phyloP scores from a whole-genome alignment of 2,888 invertebrate species.

The Plebejus melissa region DNA sequence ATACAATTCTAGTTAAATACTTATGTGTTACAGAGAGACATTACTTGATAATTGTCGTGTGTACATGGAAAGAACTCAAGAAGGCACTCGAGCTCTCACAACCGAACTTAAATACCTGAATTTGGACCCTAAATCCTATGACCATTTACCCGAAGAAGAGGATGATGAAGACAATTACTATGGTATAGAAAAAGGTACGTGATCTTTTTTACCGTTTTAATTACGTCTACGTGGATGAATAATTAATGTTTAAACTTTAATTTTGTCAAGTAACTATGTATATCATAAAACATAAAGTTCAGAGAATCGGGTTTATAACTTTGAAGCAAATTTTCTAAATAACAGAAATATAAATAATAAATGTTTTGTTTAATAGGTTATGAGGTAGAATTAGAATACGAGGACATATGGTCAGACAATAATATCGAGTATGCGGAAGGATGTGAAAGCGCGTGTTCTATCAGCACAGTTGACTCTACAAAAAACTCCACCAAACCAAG shows the following conservation, averaged over 20 bases:
- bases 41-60: conserved; percentile 59
- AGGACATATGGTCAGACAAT: conserved; percentile 53
- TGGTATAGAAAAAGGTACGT: conserved; percentile 81
- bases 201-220: not conserved
- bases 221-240: not conserved
- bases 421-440: conserved; percentile 43
- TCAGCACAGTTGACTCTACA: conserved; percentile 40
- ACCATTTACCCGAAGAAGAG: conserved; percentile 80
- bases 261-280: not conserved
- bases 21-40: conserved; percentile 48
- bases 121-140: conserved; percentile 83
- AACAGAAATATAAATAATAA: not conserved
- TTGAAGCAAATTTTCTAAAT: not conserved
- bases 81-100: conserved; percentile 81
- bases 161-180: conserved; percentile 77
- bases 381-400: conserved; percentile 65
- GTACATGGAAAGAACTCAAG: conserved; percentile 65
- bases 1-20: not conserved
- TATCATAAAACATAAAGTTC: not conserved
- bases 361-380: conserved; percentile 53
- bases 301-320: not conserved
- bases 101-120: conserved; percentile 87
- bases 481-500: conserved; percentile 40
- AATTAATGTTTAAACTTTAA: not conserved
- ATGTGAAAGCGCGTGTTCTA: conserved; percentile 44